Evolutionary conservation across 2,113 vertebrate genomes (phyloP).

Genomic region (Dinomys branickii): DNA sequence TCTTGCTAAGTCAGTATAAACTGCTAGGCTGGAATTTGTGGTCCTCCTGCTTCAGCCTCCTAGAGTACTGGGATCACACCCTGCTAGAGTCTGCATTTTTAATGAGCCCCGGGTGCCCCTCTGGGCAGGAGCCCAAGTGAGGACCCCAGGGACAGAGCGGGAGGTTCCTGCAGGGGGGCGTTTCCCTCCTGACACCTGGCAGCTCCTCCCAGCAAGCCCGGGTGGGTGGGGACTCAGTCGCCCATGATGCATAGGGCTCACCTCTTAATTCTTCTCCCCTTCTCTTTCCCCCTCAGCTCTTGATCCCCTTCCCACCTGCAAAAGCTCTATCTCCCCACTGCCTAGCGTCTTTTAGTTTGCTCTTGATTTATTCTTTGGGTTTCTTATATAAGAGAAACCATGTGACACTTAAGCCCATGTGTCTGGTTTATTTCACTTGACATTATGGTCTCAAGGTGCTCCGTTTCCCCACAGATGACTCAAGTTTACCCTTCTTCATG

Average conservation of each 20-base stretch:
- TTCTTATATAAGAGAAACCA: background rate
- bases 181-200: background rate
- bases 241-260: background rate
- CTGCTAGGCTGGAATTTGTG: background rate
- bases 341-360: background rate
- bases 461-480: background rate
- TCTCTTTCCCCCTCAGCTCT: background rate
- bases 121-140: rapidly evolving
- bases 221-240: background rate
- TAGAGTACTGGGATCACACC: background rate
- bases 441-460: background rate
- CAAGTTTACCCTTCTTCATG: background rate
- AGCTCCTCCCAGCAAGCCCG: background rate
- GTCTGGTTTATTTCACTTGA: background rate
- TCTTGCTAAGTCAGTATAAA: background rate
- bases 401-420: background rate
- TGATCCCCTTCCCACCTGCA: background rate
- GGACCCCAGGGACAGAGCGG: background rate
- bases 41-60: background rate
- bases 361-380: background rate
- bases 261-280: background rate
- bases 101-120: background rate
- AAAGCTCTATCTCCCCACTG: background rate
- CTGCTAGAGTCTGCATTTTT: background rate
- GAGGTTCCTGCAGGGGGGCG: background rate